A percentile compares a stretch with the other conserved stretches of the same genome.
phyloP scores from a whole-genome alignment of 2,797 vertebrate species.

The Macroramphosus scolopax region DNA sequence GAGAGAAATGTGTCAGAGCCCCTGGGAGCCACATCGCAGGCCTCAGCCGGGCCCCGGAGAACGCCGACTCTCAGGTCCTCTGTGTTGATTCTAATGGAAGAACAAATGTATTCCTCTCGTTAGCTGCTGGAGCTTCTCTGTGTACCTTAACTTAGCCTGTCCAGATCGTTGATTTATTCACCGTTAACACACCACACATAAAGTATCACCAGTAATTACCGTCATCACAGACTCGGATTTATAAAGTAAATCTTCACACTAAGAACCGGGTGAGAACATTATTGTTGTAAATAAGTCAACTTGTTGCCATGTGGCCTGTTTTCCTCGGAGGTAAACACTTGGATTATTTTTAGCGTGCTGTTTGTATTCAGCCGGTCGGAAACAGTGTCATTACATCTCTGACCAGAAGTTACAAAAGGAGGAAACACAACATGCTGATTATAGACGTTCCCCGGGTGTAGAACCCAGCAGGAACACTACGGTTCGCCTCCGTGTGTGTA shows the following conservation, averaged over 20 bases:
- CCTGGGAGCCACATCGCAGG: constrained; percentile 42
- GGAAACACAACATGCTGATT: background rate
- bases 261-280: constrained; percentile 33
- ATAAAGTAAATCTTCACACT: constrained; percentile 51
- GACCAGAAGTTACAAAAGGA: constrained; percentile 12
- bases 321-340: constrained; percentile 14
- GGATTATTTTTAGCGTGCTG: constrained; percentile 6
- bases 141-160: no score
- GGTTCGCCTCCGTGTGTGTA: constrained; percentile 4
- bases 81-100: constrained; percentile 31
- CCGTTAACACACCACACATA: no score
- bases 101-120: no score
- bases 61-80: constrained; percentile 46
- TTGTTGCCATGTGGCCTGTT: constrained; percentile 26
- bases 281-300: constrained; percentile 27
- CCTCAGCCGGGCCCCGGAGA: constrained; percentile 37
- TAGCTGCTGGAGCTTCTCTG: no score
- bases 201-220: constrained; percentile 46
- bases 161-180: constrained; percentile 30
- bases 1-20: constrained; percentile 56
- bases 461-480: background rate
- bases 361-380: constrained; percentile 21
- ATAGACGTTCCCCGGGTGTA: background rate
- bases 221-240: constrained; percentile 51
- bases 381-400: constrained; percentile 20